Conservation (phyloP, 2,797 vertebrate genomes). For the Melanotaenia maccullochi region DNA sequence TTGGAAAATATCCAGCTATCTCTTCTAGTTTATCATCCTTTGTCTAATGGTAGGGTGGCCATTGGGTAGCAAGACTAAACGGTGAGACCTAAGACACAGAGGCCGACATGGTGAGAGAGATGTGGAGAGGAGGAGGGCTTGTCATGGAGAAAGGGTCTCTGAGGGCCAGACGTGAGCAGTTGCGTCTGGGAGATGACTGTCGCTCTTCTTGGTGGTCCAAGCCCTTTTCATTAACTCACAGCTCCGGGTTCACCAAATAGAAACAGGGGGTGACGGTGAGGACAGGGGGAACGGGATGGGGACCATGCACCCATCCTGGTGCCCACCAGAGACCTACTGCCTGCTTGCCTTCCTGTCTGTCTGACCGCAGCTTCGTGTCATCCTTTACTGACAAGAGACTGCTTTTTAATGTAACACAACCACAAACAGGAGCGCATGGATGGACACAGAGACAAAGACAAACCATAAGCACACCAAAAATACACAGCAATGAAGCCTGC, state of each 20-base stretch:
- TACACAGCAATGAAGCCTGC: conserved; percentile 60
- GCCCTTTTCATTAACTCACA: conserved; percentile 79
- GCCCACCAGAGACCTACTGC: conserved; percentile 68
- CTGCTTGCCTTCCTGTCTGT: conserved; percentile 68
- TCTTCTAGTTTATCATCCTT: conserved; percentile 60
- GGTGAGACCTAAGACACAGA: conserved; percentile 64
- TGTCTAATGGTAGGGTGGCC: conserved; percentile 69
- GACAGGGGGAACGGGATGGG: conserved; percentile 39
- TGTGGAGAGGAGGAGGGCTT: conserved; percentile 47
- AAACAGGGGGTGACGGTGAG: conserved; percentile 49
- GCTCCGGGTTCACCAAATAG: conserved; percentile 71
- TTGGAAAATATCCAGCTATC: conserved; percentile 45
- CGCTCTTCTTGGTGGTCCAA: conserved; percentile 70
- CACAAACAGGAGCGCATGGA: conserved; percentile 58
- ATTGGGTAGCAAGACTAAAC: conserved; percentile 57
- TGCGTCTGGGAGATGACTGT: conserved; percentile 78
- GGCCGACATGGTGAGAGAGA: conserved; percentile 79
- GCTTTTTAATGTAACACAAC: conserved; percentile 70
- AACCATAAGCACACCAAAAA: conserved; percentile 57
- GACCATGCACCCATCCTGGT: conserved; percentile 47
- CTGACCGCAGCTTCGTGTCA: conserved; percentile 83
- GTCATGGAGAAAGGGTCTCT: conserved; percentile 73
- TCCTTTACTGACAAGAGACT: conserved; percentile 79
- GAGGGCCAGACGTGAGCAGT: conserved; percentile 75
- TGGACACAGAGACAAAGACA: conserved; percentile 46